phyloP scores from a whole-genome alignment of 2,797 vertebrate species.

The Pantherophis vulpinus region DNA sequence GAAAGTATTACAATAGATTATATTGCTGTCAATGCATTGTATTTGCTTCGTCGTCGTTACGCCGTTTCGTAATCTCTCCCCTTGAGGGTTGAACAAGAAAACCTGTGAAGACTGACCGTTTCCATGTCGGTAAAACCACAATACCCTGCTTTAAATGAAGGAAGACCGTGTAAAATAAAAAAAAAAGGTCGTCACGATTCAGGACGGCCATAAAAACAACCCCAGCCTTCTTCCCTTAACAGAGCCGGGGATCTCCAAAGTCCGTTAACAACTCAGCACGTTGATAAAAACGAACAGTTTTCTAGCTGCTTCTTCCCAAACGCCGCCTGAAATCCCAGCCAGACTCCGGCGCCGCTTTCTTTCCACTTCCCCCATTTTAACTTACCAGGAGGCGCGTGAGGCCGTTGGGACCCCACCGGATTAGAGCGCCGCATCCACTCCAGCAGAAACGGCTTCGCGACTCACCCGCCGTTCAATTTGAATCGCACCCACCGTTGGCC shows the following conservation, averaged over 20 bases:
- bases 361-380: background rate
- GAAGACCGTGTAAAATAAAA: background rate
- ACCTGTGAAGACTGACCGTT: background rate
- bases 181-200: background rate
- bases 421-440: background rate
- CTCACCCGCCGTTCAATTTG: constrained; percentile 29
- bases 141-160: background rate
- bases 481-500: background rate
- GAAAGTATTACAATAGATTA: background rate
- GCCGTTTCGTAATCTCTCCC: background rate
- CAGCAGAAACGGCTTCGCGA: background rate
- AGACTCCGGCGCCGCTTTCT: background rate
- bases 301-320: background rate
- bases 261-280: background rate
- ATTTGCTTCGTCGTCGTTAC: background rate
- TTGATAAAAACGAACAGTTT: background rate
- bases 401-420: background rate
- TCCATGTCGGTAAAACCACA: background rate
- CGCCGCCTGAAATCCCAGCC: background rate
- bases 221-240: background rate
- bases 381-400: background rate
- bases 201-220: background rate
- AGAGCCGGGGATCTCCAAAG: no score
- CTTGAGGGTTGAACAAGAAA: background rate
- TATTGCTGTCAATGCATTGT: background rate